These are phyloP conservation scores for Globodera rostochiensis DNA, from an alignment of 1,140 invertebrate species.

Conservation along the genomic window DNA sequence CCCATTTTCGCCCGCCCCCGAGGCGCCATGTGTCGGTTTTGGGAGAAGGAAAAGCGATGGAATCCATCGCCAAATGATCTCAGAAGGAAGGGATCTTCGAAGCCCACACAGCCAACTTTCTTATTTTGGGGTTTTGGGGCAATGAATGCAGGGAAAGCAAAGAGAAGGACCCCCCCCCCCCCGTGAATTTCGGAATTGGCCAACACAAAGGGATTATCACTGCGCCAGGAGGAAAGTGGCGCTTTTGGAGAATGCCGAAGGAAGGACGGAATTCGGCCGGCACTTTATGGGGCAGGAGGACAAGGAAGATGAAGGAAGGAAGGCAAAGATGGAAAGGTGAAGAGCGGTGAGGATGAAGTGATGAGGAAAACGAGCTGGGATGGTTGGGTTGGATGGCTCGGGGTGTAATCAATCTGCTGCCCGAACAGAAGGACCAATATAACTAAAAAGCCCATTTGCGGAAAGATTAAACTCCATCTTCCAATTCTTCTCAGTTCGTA, in stretches of 20 bases:
- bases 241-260: conserved; percentile 18
- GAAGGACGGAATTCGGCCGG: background rate
- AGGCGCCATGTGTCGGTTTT: conserved; percentile 17
- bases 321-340: conserved; percentile 1
- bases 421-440: background rate
- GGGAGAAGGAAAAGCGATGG: background rate
- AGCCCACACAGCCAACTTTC: background rate
- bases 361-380: background rate
- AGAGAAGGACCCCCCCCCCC: background rate
- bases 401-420: background rate
- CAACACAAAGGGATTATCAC: conserved; percentile 3
- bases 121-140: background rate
- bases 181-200: background rate
- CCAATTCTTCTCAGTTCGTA: background rate
- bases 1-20: conserved; percentile 15
- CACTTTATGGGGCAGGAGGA: background rate
- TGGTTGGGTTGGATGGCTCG: too few relatives aligned
- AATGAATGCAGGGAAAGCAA: background rate
- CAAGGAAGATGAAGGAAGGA: background rate
- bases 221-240: background rate
- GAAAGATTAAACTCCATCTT: too few relatives aligned
- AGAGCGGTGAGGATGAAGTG: background rate
- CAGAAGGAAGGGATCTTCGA: background rate
- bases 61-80: background rate
- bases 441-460: background rate